phyloP scores from a whole-genome alignment of 1,140 invertebrate genomes.

The Sitophilus oryzae region DNA sequence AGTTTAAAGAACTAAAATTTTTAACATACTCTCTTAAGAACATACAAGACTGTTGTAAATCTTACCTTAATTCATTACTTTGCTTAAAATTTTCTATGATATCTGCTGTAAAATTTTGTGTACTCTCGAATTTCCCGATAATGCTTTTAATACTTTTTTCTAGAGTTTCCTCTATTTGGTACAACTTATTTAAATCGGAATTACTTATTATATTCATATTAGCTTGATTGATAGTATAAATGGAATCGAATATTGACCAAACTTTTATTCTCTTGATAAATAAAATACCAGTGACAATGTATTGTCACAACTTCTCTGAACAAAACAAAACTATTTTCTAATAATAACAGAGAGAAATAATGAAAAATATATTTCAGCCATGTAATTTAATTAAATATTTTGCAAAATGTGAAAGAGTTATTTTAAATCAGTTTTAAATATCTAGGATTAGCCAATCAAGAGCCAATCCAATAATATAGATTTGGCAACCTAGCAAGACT shows the following conservation, averaged over 20 bases:
- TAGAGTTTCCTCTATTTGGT: slow-evolving; percentile 28
- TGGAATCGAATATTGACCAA: slow-evolving; percentile 16
- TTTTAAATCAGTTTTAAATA: too few relatives aligned
- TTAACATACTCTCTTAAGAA: too few relatives aligned
- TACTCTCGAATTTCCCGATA: slow-evolving; percentile 9
- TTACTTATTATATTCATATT: slow-evolving; percentile 19
- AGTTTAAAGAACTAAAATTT: too few relatives aligned
- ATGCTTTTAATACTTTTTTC: slow-evolving; percentile 25
- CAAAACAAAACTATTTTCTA: too few relatives aligned
- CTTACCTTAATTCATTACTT: background rate
- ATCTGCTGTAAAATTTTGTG: background rate
- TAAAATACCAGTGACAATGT: background rate
- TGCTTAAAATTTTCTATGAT: background rate
- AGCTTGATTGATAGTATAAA: slow-evolving; percentile 1
- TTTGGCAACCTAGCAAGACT: too few relatives aligned
- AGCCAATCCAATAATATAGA: too few relatives aligned
- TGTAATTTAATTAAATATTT: too few relatives aligned
- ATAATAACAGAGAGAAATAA: too few relatives aligned
- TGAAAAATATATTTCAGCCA: too few relatives aligned
- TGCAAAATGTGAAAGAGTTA: too few relatives aligned
- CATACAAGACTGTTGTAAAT: too few relatives aligned
- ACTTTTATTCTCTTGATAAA: slow-evolving; percentile 4
- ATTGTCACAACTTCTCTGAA: background rate
- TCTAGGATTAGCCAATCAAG: background rate
- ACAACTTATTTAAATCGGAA: slow-evolving; percentile 31